Evolutionary conservation across 2,113 vertebrate species (phyloP), one percentile per base, ranked within the genome.

Genomic region (Oreocharis arfaki): DNA sequence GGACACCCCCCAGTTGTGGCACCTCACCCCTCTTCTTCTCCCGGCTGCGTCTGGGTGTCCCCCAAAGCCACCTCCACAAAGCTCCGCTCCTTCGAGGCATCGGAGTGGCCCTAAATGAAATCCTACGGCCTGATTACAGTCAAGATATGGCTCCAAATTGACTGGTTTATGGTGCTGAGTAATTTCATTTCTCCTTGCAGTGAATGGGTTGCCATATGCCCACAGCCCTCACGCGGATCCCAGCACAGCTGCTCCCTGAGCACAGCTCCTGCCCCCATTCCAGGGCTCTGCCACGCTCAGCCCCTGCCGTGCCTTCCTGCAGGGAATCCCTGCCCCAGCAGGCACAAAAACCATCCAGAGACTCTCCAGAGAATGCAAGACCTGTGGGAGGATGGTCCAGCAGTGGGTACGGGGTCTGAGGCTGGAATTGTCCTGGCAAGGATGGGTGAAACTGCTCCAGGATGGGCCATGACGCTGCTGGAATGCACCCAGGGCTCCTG

Each of bases 151-250:
- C 82, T 94, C 70, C 64, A 79, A 95, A 97, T 91, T 75, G 91
- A 96, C 91, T 96, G 91, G 13, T 96, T 95, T 95, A 95, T 94
- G 84, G 95, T 56, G 73, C 52, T 67, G 87, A 70, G 65, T 96
- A 95, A 96, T 96, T 94, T 87, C 55, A 84, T 84, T 93, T 87
- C 56, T 94, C 63, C 76, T 77, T 83, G 50, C 86, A 82, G 81
- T 10, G 67, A 78, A 79, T 47, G 84, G 59, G 55, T 82, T 82
- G 89, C 94, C 93, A 85, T 91, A 82, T 96, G 96, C 87, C 93
- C 57, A 9, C 57, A 75, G 91, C 89, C 75, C 11, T 44, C 33
- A 3, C 79, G 81, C 0, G 1, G 56, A n/a, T 59, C 60, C 5
- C 28, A 2, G 39, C 89, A 19, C 77, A 70, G 76, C 76, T 50